Base-by-base conservation (phyloP, 2,113 vertebrate genomes). In the Oncorhynchus gorbuscha region DNA sequence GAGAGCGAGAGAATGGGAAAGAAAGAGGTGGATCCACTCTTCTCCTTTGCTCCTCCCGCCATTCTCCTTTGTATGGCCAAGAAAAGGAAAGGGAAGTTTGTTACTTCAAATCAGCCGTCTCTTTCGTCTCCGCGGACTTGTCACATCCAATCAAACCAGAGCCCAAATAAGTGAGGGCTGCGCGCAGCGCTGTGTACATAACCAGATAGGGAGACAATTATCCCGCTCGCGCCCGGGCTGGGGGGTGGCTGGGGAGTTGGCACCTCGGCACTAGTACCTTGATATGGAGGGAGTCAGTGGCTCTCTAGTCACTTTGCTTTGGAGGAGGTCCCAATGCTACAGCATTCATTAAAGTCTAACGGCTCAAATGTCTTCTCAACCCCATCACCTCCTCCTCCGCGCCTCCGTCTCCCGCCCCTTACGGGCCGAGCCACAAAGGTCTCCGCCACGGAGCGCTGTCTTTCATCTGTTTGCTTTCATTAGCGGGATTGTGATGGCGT, bases 101-200 rank as follows among this genome's bases (percentile, higher is more conserved):
- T 96, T 98, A 96, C 94, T 94, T 89, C 94, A 93, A 96, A 97
- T 98, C 97, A 97, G 92, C 94, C 87, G 85, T 92, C 94, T 96
- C 97, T 97, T 97, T 97, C 95, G 96, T 98, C 97, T 97, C 59
- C 93, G 91, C 92, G 91, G 92, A 94, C 88, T 85, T 95, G 96
- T 96, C 96, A 97, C 91, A 89, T 91, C 93, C 93, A 96, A 97
- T 98, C 95, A 97, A 93, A 94, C 93, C 84, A 89, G 93, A 92
- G 92, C 78, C 83, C 89, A 86, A 86, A 90, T 81, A 83, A 89
- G 89, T 81, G 93, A 93, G 94, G 88, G 93, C 93, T 90, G 93
- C 93, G 93, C 92, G 95, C 95, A n/a, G 59, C 91, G 83, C 88
- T 94, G 94, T 93, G 94, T 94, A 94, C 95, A 94, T 94, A 95